Base-by-base conservation (phyloP, 2,797 vertebrate genomes). In the Megalops cyprinoides region DNA sequence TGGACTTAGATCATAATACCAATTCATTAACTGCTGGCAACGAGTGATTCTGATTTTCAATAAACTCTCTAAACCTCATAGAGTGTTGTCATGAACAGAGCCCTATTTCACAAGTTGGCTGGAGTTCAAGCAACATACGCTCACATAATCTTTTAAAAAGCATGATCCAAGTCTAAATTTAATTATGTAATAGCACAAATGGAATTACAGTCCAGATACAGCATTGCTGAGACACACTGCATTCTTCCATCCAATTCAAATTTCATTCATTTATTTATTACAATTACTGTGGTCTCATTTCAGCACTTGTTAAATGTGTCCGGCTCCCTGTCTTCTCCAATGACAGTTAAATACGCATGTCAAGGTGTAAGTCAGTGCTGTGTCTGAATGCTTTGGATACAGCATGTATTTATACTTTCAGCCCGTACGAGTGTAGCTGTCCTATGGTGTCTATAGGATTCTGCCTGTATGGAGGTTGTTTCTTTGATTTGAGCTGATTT, bases 161-260 rank as follows among this genome's bases (percentile, higher is more conserved):
- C 92, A 87, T 92, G 92, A 95, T 95, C 96, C 96, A 93, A 95
- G 94, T 94, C 96, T 94, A 97, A 91, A 96, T 97, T 96, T 97
- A 98, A 98, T 98, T 97, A 97, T 95, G 95, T 97, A 97, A 97
- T 95, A 96, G 96, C 96, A 93, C 94, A 96, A 97, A 97, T 94
- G 92, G 94, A 97, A 97, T 97, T 96, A 96, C 93, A 95, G 89
- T 93, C 95, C 94, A 92, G 95, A 97, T 95, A 93, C 96, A 96
- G 95, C 95, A 95, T 86, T 91, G 92, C 95, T 92, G 90, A 89
- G 90, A 94, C 89, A 91, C 91, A 83, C 89, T 82, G 82, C 91
- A 89, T 88, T 88, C 89, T 91, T 90, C 88, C 83, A 91, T 91
- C 90, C 89, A 90, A 90, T 90, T 87, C 88, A 89, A 89, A 88